These are phyloP conservation scores for Lucilia sericata DNA, from an alignment of 1,140 invertebrate genomes.

Conservation along the genomic window DNA sequence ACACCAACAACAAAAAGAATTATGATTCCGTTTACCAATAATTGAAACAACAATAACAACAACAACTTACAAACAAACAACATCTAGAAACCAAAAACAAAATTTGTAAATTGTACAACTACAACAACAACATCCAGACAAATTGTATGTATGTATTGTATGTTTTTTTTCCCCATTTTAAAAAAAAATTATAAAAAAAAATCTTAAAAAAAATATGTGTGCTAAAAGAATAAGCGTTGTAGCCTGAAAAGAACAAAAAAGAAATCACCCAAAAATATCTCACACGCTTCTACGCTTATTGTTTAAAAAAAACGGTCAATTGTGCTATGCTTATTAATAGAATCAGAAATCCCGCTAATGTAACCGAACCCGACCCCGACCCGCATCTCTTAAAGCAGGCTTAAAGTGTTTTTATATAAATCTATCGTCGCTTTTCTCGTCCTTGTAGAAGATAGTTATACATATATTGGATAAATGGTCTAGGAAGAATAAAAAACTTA, in stretches of 20 bases:
- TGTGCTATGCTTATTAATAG: constrained; percentile 32
- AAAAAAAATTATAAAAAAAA: background rate
- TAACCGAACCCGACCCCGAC: background rate
- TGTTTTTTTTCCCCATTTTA: constrained; percentile 1
- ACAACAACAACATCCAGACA: background rate
- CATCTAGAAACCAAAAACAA: constrained; percentile 43
- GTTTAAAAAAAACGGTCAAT: constrained; percentile 34
- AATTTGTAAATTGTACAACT: background rate
- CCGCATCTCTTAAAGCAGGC: background rate
- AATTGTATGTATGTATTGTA: constrained; percentile 1
- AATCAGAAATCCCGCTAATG: background rate
- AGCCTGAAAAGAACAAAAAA: background rate
- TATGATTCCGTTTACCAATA: constrained; percentile 68
- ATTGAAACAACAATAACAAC: constrained; percentile 44
- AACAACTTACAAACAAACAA: constrained; percentile 46
- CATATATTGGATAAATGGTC: background rate
- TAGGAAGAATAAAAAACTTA: background rate
- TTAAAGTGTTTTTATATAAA: background rate
- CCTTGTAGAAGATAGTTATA: too few relatives aligned
- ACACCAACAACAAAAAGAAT: constrained; percentile 61
- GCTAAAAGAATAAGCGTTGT: background rate
- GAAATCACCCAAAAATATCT: background rate
- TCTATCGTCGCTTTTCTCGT: too few relatives aligned
- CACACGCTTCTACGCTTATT: constrained; percentile 10
- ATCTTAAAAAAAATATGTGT: background rate